A percentile compares a stretch with the other conserved stretches of the same genome.
Evolutionary conservation across 2,888 invertebrate species (phyloP).

Genomic region (Epinotia nisella): DNA sequence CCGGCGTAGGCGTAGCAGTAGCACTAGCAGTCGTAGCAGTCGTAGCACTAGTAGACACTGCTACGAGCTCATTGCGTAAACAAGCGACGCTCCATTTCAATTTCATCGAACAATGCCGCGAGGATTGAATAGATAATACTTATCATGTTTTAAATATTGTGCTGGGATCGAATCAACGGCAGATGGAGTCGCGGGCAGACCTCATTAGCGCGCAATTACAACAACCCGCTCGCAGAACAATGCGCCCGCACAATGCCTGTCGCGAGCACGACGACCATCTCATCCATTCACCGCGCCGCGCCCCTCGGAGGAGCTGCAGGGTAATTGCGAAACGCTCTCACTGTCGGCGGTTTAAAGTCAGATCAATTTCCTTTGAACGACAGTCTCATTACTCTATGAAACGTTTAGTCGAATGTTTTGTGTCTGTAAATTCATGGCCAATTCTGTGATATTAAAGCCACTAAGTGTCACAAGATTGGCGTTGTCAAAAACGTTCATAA

Average conservation of each 20-base stretch:
- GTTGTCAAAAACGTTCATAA: too few relatives aligned
- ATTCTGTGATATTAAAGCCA: too few relatives aligned
- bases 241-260: conserved; percentile 46
- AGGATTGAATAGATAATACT: conserved; percentile 3
- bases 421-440: too few relatives aligned
- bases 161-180: neutral
- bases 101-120: neutral
- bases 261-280: conserved; percentile 44
- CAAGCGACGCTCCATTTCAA: neutral
- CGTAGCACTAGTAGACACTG: too few relatives aligned
- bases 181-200: neutral
- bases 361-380: too few relatives aligned
- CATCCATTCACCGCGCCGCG: neutral
- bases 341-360: neutral
- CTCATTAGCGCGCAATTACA: conserved; percentile 42
- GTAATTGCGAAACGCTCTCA: neutral
- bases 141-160: neutral
- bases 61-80: neutral
- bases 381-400: too few relatives aligned
- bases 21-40: too few relatives aligned
- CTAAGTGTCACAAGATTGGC: too few relatives aligned
- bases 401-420: too few relatives aligned
- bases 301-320: neutral
- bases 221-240: conserved; percentile 45
- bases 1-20: too few relatives aligned